Evolutionary conservation across 2,113 vertebrate species (phyloP).

Genomic region (Brachionichthys hirsutus): DNA sequence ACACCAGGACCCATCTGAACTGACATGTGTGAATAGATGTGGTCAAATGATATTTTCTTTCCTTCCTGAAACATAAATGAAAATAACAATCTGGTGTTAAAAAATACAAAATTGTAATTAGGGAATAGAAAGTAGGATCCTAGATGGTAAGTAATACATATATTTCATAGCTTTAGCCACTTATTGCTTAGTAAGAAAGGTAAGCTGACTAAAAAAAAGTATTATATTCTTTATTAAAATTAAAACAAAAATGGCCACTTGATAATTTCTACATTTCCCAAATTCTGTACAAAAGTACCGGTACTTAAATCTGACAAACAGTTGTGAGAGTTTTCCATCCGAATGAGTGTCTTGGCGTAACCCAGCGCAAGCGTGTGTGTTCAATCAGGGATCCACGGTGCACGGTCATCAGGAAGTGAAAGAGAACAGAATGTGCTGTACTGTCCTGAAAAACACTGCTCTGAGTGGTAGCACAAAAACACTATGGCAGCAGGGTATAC

Average conservation of each 20-base stretch:
- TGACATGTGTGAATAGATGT: no score
- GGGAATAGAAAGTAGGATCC: no score
- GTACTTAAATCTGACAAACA: slow-evolving; percentile 26
- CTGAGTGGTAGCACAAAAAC: slow-evolving; percentile 63
- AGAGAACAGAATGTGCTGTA: slow-evolving; percentile 83
- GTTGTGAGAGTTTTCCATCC: slow-evolving; percentile 38
- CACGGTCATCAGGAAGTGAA: slow-evolving; percentile 83
- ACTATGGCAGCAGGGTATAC: slow-evolving; percentile 28
- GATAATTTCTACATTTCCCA: slow-evolving; percentile 15
- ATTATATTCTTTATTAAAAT: neutral
- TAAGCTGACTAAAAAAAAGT: no score
- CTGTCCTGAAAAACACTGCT: slow-evolving; percentile 81
- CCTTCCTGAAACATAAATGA: slow-evolving; percentile 40
- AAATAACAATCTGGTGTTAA: neutral
- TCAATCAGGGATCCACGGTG: slow-evolving; percentile 77
- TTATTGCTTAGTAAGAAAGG: no score
- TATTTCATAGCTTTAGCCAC: no score
- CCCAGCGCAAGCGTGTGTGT: slow-evolving; percentile 74
- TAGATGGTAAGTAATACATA: no score
- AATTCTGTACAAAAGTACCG: slow-evolving; percentile 18
- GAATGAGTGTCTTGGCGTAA: slow-evolving; percentile 67
- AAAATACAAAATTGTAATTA: no score
- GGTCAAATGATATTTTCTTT: no score
- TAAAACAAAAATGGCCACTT: neutral
- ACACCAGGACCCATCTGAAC: slow-evolving; percentile 1